Conservation (phyloP, 2,888 invertebrate species). For the Plebejus anna region DNA sequence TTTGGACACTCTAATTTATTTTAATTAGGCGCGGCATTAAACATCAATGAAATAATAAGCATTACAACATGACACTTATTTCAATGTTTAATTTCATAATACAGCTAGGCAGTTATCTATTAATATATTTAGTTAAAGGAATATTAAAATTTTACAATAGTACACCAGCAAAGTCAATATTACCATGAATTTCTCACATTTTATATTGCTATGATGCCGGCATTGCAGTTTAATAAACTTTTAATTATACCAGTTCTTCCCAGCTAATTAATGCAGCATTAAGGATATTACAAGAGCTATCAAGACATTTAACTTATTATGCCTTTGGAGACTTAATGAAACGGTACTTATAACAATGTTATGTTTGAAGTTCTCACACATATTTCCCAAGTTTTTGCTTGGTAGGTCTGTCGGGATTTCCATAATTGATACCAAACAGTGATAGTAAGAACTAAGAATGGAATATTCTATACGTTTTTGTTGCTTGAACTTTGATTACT, state of each 20-base stretch:
- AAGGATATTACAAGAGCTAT: neutral
- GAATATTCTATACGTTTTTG: no score
- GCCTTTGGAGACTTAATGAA: neutral
- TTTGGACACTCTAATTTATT: neutral
- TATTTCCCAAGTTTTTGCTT: neutral
- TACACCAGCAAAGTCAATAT: neutral
- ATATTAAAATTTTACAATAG: no score
- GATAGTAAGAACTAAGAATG: no score
- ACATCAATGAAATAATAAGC: neutral
- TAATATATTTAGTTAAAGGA: no score
- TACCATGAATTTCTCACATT: neutral
- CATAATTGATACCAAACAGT: no score
- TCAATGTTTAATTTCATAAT: neutral
- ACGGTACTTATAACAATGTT: neutral
- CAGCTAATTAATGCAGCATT: neutral
- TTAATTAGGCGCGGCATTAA: neutral
- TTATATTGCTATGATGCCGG: neutral
- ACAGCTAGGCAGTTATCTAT: no score
- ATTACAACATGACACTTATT: neutral
- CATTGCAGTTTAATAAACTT: neutral
- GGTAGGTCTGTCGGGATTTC: neutral
- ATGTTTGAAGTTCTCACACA: constrained; percentile 11
- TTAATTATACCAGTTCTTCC: neutral
- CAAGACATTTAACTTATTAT: neutral
- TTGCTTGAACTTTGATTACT: no score